Base-by-base conservation (phyloP, 2,888 invertebrate genomes). In the Thymelicus sylvestris region DNA sequence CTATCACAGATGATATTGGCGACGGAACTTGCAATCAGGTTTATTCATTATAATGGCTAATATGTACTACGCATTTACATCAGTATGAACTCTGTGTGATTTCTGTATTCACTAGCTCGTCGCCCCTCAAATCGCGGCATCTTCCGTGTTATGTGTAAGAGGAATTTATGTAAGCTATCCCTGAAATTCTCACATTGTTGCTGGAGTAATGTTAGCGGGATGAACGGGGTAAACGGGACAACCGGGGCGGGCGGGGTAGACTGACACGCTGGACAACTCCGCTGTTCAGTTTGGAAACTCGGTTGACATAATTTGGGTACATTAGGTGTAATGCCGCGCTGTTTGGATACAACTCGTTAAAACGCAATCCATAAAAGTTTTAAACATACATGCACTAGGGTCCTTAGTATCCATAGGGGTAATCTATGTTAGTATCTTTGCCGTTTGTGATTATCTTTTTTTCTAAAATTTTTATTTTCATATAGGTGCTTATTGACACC, bases 101-200 rank as follows among this genome's bases (percentile, higher is more conserved):
- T 52, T 8, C 15, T 52, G 15, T 2, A 7, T 19, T 52, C 50
- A 8, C 19, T 7, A 12, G 10, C 41, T 44, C 12, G 19, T 19
- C 24, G 55, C 24, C 12, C 55, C 55, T 24, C 55, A 55, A 55
- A 55, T 55, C 55, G 24, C 12, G 24, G 10, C 24, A 24, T 55
- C 55, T 55, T 55, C 24, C 10, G 0, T 24, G 55, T 55, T 55
- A 55, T 55, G 55, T 55, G 24, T 10, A 55, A 15, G 59, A 31
- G 59, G 60, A 60, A 48, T 50, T 60, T 50, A 19, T 44, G 57
- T 12, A 39, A 67, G 50, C 48, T 39, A 60, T 60, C 48, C 15
- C 12, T 7, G 52, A 60, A 67, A 15, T 67, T 67, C 50, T 38
- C 60, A 47, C 55, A 66, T 59, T 57, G 66, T 66, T 57, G 31